Evolutionary conservation across 1,140 invertebrate species (phyloP), one percentile per base, ranked within the genome.

Genomic region (Harlomillsia oculata): DNA sequence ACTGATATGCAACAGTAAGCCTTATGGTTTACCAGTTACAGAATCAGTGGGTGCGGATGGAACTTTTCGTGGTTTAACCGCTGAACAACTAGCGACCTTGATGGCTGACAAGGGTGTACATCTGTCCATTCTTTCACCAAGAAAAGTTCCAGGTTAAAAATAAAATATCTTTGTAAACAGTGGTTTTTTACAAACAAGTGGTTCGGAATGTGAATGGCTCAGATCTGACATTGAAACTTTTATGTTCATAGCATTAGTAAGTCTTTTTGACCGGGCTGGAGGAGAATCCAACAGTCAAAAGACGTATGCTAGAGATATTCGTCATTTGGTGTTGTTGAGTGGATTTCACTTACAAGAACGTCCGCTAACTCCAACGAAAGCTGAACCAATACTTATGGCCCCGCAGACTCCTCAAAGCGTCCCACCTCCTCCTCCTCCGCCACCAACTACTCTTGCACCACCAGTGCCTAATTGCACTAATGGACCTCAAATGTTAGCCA

Each of bases 1-100:
- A 51, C 72, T 95, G 8, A 78, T 96, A 21, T 93, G 89, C 69
- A 94, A 92, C 71, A 94, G 90, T n/a, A 85, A 89, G 6, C 90
- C 90, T 0, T 96, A 95, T 71, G 79, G 83, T 45, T 79, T 89
- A 56, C 83, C 85, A 21, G 86, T 88, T 21, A 81, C 81, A 69
- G 90, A 95, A 71, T 82, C 80, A 21, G 79, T 78, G 20, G 63
- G 63, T 3, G 6, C 41, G 0, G 53, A 64, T 59, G 65, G 65
- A 65, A 73, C 77, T 25, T 90, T 83, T 73, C 72, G 77, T 56
- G 82, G 85, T 37, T 78, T 83, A 65, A 80, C 77, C 32, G 76
- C 81, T 43, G 88, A 91, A 48, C 83, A 89, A 67, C 68, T 91
- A 25, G 84, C 85, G 6, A 66, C 71, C 2, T 68, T 85, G 49